phyloP scores from a whole-genome alignment of 1,140 invertebrate genomes.

The Caerostris darwini region DNA sequence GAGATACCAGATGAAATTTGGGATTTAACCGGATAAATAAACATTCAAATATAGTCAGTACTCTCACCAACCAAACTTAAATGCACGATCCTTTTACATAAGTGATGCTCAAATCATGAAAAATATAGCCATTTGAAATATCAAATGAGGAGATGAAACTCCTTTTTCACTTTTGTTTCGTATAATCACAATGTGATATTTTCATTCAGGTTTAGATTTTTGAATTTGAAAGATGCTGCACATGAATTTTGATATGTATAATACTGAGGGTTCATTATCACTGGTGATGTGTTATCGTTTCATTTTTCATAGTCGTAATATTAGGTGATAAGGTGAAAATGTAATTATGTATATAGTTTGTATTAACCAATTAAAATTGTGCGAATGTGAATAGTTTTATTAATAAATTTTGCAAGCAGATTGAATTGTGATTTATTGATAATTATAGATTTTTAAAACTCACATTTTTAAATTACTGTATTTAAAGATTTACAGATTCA shows the following conservation, averaged over 20 bases:
- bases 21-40: constrained; percentile 26
- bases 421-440: not conserved
- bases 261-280: not conserved
- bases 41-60: not conserved
- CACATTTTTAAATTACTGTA: too few species aligned
- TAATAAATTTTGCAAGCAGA: constrained; percentile 30
- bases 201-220: not conserved
- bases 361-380: constrained; percentile 15
- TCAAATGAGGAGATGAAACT: not conserved
- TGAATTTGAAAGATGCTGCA: not conserved
- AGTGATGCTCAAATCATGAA: not conserved
- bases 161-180: not conserved
- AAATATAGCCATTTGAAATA: not conserved
- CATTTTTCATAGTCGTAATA: constrained; percentile 32
- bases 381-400: not conserved
- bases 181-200: not conserved
- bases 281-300: not conserved
- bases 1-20: constrained; percentile 69
- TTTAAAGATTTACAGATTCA: too few species aligned
- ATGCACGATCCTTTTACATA: not conserved
- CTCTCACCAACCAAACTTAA: not conserved
- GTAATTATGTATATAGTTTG: constrained; percentile 42
- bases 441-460: too few species aligned
- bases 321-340: constrained; percentile 8
- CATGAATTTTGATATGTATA: not conserved